phyloP scores from a whole-genome alignment of 2,888 invertebrate species.

The Drosophila emarginata region DNA sequence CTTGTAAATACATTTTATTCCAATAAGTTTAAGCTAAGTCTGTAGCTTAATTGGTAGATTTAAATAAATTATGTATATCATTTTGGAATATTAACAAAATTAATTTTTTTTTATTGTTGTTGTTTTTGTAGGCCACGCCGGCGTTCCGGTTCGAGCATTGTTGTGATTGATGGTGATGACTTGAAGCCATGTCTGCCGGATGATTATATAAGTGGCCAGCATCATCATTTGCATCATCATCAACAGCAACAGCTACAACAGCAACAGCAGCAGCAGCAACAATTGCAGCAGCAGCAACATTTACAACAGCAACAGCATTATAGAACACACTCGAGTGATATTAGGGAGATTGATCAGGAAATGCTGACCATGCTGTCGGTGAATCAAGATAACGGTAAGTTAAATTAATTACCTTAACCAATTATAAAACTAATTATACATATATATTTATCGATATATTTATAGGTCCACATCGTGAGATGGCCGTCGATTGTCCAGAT shows the following conservation, averaged over 20 bases:
- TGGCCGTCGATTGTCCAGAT: constrained; percentile 99
- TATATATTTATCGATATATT: not conserved
- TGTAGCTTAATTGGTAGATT: no score
- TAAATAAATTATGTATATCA: no score
- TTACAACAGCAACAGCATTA: constrained; percentile 75
- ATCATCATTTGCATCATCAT: constrained; percentile 60
- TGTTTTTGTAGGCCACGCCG: constrained; percentile 87
- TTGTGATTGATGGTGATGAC: constrained; percentile 90
- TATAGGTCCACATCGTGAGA: constrained; percentile 96
- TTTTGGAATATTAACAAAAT: no score
- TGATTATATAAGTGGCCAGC: constrained; percentile 83
- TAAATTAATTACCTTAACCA: not conserved
- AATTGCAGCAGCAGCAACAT: constrained; percentile 27
- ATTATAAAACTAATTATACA: no score
- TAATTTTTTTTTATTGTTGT: not conserved
- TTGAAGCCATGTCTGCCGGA: constrained; percentile 85
- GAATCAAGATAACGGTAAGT: constrained; percentile 86
- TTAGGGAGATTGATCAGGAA: constrained; percentile 85
- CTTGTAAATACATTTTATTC: no score
- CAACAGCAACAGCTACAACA: constrained; percentile 57
- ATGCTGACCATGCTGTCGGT: constrained; percentile 90
- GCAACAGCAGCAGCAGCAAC: constrained; percentile 25
- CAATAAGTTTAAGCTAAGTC: no score
- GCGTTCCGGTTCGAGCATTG: constrained; percentile 91
- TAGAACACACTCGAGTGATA: constrained; percentile 83